Evolutionary conservation across 1,140 invertebrate species (phyloP).

Genomic region (Hestina assimilis): DNA sequence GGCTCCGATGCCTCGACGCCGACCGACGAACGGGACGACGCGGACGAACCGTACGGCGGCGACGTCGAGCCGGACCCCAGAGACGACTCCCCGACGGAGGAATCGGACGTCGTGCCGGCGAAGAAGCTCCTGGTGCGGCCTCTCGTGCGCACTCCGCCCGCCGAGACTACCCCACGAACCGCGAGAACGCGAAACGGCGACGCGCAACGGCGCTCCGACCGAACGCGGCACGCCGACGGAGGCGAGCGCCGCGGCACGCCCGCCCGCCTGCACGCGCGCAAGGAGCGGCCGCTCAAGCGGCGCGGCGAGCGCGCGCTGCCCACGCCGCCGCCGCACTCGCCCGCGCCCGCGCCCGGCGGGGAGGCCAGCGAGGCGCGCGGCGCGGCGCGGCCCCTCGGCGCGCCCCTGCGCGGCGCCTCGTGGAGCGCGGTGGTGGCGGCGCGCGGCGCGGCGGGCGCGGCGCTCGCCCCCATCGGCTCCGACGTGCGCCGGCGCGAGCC

Average conservation of each 20-base stretch:
- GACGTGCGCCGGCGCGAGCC: conserved; percentile 42
- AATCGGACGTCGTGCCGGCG: conserved; percentile 1
- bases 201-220: conserved; percentile 17
- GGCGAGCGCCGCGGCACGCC: conserved; percentile 18
- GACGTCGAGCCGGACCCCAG: conserved; percentile 16
- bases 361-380: conserved; percentile 22
- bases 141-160: neutral
- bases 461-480: conserved; percentile 34
- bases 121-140: conserved; percentile 3
- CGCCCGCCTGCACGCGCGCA: conserved; percentile 26
- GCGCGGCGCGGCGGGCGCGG: conserved; percentile 25
- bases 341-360: conserved; percentile 12
- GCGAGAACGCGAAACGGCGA: conserved; percentile 19
- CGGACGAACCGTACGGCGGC: conserved; percentile 26
- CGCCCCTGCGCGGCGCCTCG: conserved; percentile 42
- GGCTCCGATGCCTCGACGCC: conserved; percentile 39
- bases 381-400: conserved; percentile 40
- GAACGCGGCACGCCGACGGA: conserved; percentile 17
- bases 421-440: conserved; percentile 45
- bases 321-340: conserved; percentile 28
- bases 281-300: conserved; percentile 28
- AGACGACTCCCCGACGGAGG: conserved; percentile 5
- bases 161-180: conserved; percentile 8
- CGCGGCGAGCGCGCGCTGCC: conserved; percentile 22
- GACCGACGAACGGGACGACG: conserved; percentile 30